Base-by-base conservation (phyloP, 2,113 vertebrate genomes). In the Pleuronectes platessa region DNA sequence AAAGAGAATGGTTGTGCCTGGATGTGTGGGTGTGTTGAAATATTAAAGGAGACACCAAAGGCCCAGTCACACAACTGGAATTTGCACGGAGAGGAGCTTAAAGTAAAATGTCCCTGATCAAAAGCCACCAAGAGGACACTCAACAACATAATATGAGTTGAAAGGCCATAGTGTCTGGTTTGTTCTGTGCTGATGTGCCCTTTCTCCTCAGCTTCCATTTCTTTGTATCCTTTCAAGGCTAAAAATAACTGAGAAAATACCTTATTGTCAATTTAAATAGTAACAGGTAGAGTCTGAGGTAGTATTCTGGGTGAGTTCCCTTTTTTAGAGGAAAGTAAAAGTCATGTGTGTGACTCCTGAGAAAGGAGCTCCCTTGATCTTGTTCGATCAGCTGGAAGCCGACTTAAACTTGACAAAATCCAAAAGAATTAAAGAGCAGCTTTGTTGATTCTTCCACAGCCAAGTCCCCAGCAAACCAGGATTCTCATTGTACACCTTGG, bases 11-110 rank as follows among this genome's bases (percentile, higher is more conserved):
- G 31, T 31, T 31, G 31, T 31, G 31, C 31, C 31, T 31, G 31
- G 6, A 7, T 31, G 18, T 37, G 61, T 61, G 35, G 78, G 49
- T 24, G 27, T 23, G 55, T 64, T 74, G 60, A 71, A 61, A 71
- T 84, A 88, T 89, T 87, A 79, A 77, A 92, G 67, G 76, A 86
- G 82, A 88, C 86, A 81, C 61, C 1, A 23, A 5, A 51, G 84
- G 23, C 59, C 69, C 61, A 85, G 79, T 89, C 87, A 87, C 80
- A 86, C 61, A 47, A 79, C 40, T 92, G 84, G 88, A 87, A 89
- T 91, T 85, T 88, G 45, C 54, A 42, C 55, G 67, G 59, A 78
- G 62, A 81, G 47, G 40, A 68, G 68, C 45, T 67, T 21, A 78
- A 78, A 82, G 61, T 35, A 55, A 67, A 61, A 81, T 71, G 13